These are phyloP conservation scores for Nyctibius bracteatus DNA, from an alignment of 2,113 vertebrate genomes.

Conservation along the genomic window DNA sequence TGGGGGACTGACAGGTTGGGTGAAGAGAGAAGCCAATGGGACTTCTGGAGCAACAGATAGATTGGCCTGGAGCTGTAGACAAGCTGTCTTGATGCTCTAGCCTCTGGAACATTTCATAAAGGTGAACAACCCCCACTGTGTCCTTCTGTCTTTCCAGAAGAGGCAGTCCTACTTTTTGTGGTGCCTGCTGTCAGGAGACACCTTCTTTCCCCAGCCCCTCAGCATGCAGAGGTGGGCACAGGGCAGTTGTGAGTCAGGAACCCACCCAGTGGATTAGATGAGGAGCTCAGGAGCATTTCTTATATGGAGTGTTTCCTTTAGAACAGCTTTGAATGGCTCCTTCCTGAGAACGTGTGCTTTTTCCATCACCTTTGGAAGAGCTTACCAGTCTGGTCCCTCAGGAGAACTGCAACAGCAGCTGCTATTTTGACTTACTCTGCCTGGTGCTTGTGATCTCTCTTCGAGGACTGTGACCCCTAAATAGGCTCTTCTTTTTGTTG, in stretches of 20 bases:
- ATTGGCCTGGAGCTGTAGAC: not conserved
- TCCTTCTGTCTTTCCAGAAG: not conserved
- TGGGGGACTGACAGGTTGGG: not conserved
- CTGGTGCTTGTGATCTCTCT: not conserved
- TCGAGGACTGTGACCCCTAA: not conserved
- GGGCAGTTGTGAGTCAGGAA: not conserved
- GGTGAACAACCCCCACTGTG: not conserved
- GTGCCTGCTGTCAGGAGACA: not conserved
- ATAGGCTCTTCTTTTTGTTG: not conserved
- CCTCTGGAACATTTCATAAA: not conserved
- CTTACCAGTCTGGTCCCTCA: not conserved
- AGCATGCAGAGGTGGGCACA: rapidly evolving
- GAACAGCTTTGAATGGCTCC: not conserved
- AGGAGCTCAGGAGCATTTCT: not conserved
- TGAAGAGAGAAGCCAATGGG: not conserved
- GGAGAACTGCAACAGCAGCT: not conserved
- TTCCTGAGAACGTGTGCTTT: not conserved
- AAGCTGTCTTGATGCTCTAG: not conserved
- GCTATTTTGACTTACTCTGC: not conserved
- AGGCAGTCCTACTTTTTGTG: not conserved
- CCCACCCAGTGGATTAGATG: not conserved
- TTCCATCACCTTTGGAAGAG: not conserved
- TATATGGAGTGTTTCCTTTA: not conserved
- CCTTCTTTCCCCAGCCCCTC: not conserved
- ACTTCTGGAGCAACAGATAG: not conserved